phyloP scores from a whole-genome alignment of 2,113 vertebrate species.

The Rhegmatorhina hoffmannsi region DNA sequence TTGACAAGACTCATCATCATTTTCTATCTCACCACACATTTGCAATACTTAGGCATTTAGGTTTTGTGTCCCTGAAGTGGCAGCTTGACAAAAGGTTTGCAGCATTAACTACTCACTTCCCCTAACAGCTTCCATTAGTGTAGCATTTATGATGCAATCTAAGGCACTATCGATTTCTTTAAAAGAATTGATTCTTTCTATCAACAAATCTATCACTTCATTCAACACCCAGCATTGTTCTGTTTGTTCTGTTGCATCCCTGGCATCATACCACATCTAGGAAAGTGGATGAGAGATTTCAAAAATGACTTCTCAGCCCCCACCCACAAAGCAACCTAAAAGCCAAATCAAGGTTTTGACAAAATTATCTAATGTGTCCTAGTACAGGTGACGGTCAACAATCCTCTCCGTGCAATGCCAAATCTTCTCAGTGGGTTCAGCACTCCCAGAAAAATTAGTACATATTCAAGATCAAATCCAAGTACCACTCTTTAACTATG shows the following conservation, averaged over 20 bases:
- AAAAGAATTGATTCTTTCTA: slow-evolving; percentile 52
- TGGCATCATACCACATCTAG: not conserved
- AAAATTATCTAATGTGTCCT: not conserved
- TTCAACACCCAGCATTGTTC: not conserved
- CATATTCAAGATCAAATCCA: not conserved
- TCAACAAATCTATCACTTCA: slow-evolving; percentile 13
- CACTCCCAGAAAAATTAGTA: not conserved
- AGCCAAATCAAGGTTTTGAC: not conserved
- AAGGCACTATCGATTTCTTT: slow-evolving; percentile 65
- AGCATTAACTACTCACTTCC: slow-evolving; percentile 1
- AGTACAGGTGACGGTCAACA: not conserved
- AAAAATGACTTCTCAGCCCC: not conserved
- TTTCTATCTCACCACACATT: not conserved
- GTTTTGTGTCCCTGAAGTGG: not conserved
- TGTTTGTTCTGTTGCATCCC: not conserved
- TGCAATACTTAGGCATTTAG: not conserved
- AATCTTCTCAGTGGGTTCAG: not conserved
- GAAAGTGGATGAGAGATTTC: not conserved
- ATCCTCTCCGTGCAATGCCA: not conserved
- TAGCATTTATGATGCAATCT: not conserved
- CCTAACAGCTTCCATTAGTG: slow-evolving; percentile 49
- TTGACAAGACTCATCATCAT: not conserved
- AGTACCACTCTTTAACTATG: not conserved
- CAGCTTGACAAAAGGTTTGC: not conserved
- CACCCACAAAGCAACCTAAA: not conserved